phyloP scores from a whole-genome alignment of 2,797 vertebrate genomes.

The Pteropus rufus region DNA sequence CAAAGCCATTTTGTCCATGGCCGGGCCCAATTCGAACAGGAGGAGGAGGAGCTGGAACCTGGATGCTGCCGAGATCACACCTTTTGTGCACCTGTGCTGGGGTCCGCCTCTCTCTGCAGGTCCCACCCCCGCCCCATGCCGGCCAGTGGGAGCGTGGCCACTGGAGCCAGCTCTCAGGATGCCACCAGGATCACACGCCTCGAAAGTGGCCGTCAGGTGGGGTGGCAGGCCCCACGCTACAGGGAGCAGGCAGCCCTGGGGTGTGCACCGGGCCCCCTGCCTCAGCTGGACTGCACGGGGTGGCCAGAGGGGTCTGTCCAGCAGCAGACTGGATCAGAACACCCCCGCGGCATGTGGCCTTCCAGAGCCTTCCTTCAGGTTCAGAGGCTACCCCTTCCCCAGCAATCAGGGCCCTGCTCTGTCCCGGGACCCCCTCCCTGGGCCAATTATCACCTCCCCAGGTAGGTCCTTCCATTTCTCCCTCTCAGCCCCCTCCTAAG shows the following conservation, averaged over 20 bases:
- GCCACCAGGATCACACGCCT: neutral
- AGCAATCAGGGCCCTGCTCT: rapidly evolving
- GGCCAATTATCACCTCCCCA: neutral
- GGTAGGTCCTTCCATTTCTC: neutral
- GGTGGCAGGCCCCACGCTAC: too few relatives aligned
- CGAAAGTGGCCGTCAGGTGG: too few relatives aligned
- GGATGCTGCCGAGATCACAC: neutral
- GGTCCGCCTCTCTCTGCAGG: neutral
- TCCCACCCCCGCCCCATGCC: too few relatives aligned
- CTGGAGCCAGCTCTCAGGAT: too few relatives aligned
- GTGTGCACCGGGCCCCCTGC: rapidly evolving
- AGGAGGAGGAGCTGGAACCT: neutral
- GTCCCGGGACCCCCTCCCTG: neutral
- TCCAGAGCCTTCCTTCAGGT: neutral
- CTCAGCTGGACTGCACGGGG: rapidly evolving
- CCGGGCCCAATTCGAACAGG: conserved; percentile 8
- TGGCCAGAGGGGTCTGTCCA: neutral
- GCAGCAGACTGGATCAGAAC: neutral
- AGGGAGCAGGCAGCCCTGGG: neutral
- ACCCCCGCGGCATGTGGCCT: neutral
- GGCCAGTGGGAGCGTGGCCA: too few relatives aligned
- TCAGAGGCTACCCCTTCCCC: neutral
- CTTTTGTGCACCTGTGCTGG: conserved; percentile 19
- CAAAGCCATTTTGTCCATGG: conserved; percentile 63
- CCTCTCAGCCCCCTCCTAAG: neutral